Base-by-base conservation (phyloP, 2,888 invertebrate genomes). In the Brenthis hecate region DNA sequence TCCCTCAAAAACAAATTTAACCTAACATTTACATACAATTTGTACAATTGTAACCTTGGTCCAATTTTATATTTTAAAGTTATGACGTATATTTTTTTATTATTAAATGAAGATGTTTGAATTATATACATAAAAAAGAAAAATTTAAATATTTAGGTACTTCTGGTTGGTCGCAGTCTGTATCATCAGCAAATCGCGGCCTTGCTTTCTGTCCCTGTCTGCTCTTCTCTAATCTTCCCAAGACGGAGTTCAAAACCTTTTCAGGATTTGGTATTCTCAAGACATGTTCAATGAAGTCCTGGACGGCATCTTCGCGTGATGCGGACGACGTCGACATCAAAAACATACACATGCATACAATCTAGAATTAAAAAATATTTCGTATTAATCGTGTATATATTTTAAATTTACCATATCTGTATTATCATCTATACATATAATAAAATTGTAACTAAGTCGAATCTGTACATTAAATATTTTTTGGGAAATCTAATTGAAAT, bases 161-260 rank as follows among this genome's bases (percentile, higher is more conserved):
- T 78, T 86, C 85, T 1, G 85, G 76, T 0, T 88, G 85, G 0
- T 86, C 82, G 73, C 87, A 89, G 43, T 88, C 85, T 0, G 71
- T 73, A 1, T 84, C 82, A 1, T 82, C 80, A 1, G 71, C 55
- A 3, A 75, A 67, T 2, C 78, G 76, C 47, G 81, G 81, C 8
- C 75, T 77, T 3, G 75, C 74, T 13, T 77, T 77, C 5, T 76
- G 61, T 2, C 67, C 80, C 50, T 85, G 84, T 6, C 83, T 76
- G 67, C 81, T 86, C 56, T 81, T 80, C 71, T 91, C 85, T 51
- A 92, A 75, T 28, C 84, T 78, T 1, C 85, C 86, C 0, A 91
- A 80, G 0, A 91, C 91, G 0, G 90, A 84, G 74, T 89, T 91
- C 5, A 91, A 78, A 3, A 89, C 84, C 68, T 83, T 86, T n/a